phyloP scores from a whole-genome alignment of 2,113 vertebrate species.

The Ptyas mucosa region DNA sequence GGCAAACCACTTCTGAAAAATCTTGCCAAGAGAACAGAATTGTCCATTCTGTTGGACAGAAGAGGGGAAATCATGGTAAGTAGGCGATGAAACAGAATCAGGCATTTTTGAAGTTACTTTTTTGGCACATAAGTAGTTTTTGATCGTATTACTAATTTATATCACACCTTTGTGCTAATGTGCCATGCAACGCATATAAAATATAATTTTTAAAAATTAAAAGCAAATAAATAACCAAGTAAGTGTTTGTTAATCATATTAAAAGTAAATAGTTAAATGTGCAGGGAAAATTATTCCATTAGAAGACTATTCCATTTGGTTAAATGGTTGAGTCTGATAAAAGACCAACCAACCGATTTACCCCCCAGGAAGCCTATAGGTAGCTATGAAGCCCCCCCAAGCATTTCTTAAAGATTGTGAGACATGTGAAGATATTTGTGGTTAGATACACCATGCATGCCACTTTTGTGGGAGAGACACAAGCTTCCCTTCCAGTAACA shows the following conservation, averaged over 20 bases:
- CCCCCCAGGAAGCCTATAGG: not conserved
- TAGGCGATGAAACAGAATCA: not conserved
- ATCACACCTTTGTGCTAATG: not conserved
- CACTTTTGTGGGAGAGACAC: not conserved
- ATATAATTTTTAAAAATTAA: not conserved
- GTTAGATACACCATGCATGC: not conserved
- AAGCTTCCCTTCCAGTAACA: not conserved
- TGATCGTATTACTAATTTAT: not conserved
- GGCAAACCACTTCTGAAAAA: not conserved
- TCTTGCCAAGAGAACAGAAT: not conserved
- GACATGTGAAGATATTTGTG: not conserved
- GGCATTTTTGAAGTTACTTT: not conserved
- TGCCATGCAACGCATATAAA: not conserved
- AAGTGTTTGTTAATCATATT: not conserved
- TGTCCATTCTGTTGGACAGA: not conserved
- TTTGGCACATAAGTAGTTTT: not conserved
- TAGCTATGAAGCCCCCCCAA: not conserved
- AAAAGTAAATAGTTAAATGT: not conserved
- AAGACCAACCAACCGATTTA: not conserved
- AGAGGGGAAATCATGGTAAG: not conserved
- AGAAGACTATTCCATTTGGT: not conserved
- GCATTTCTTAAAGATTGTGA: not conserved
- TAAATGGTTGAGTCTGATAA: not conserved
- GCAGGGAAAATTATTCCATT: not conserved
- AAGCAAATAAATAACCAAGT: not conserved